phyloP scores from a whole-genome alignment of 2,113 vertebrate genomes.

The Sander lucioperca region DNA sequence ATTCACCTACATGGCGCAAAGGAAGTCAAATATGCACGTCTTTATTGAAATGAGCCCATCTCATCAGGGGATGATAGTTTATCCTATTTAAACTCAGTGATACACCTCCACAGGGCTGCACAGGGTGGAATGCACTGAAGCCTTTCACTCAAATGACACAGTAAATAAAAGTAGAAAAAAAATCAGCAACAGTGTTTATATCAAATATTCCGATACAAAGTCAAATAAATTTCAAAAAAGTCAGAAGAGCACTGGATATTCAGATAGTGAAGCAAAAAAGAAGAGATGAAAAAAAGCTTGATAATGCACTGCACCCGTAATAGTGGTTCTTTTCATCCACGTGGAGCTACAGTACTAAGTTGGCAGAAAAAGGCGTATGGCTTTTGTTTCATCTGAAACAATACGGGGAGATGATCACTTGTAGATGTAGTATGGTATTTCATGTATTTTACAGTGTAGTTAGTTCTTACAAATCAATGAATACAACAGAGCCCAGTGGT shows the following conservation, averaged over 20 bases:
- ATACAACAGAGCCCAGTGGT: slow-evolving; percentile 22
- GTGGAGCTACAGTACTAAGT: slow-evolving; percentile 78
- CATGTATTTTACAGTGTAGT: slow-evolving; percentile 35
- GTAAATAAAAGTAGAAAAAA: slow-evolving; percentile 64
- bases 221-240: slow-evolving; percentile 64
- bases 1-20: slow-evolving; percentile 82
- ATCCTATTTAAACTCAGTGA: slow-evolving; percentile 57
- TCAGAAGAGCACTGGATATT: slow-evolving; percentile 68
- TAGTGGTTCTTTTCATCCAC: slow-evolving; percentile 47
- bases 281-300: slow-evolving; percentile 28
- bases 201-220: slow-evolving; percentile 73
- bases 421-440: slow-evolving; percentile 44
- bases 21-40: slow-evolving; percentile 78
- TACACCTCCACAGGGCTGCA: slow-evolving; percentile 36
- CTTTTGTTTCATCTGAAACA: slow-evolving; percentile 66
- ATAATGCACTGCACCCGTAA: slow-evolving; percentile 75
- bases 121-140: slow-evolving; percentile 28
- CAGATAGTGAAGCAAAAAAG: slow-evolving; percentile 35
- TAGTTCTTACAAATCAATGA: slow-evolving; percentile 31
- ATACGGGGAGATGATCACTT: slow-evolving; percentile 7
- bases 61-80: slow-evolving; percentile 43
- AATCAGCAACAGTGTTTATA: slow-evolving; percentile 59
- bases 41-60: slow-evolving; percentile 72
- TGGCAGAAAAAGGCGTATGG: slow-evolving; percentile 78
- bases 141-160: slow-evolving; percentile 36